Percentiles rank a stretch among this genome's conserved stretches.
phyloP scores from a whole-genome alignment of 1,140 invertebrate species.

The Araneus ventricosus region DNA sequence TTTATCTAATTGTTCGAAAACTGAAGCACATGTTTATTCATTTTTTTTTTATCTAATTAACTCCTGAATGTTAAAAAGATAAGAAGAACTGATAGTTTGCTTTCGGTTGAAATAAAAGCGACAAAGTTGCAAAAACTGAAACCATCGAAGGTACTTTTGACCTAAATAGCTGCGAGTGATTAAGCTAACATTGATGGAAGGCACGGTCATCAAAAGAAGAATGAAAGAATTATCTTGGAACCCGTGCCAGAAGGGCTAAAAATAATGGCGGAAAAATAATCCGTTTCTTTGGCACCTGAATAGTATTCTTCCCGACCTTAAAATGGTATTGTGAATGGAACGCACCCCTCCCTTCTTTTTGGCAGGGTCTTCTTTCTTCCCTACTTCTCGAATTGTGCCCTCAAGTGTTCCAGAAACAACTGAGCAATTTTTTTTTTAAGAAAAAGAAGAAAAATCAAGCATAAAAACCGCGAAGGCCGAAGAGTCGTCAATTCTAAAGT shows the following conservation, averaged over 20 bases:
- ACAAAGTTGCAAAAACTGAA: neutral
- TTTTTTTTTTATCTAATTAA: no score
- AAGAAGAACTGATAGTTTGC: no score
- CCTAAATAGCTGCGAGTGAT: constrained; percentile 41
- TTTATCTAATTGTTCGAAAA: no score
- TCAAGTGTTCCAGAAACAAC: neutral
- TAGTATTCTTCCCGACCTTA: constrained; percentile 59
- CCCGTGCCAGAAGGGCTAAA: constrained; percentile 71
- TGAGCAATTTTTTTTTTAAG: neutral
- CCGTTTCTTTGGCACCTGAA: constrained; percentile 60
- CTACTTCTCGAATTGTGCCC: neutral
- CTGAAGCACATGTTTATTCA: no score
- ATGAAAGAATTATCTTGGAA: constrained; percentile 63
- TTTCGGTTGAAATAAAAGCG: neutral
- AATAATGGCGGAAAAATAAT: constrained; percentile 72
- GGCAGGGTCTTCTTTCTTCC: constrained; percentile 25
- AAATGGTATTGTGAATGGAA: constrained; percentile 71
- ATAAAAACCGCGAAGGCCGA: neutral
- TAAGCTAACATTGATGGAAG: constrained; percentile 29
- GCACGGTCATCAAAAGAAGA: constrained; percentile 28
- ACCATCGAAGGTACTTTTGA: neutral
- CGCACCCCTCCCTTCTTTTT: constrained; percentile 14
- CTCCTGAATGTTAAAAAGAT: no score
- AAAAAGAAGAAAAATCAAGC: constrained; percentile 21
- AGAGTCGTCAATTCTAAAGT: constrained; percentile 23